phyloP scores from a whole-genome alignment of 2,888 invertebrate genomes.

The Macrosoma leucophasiata region DNA sequence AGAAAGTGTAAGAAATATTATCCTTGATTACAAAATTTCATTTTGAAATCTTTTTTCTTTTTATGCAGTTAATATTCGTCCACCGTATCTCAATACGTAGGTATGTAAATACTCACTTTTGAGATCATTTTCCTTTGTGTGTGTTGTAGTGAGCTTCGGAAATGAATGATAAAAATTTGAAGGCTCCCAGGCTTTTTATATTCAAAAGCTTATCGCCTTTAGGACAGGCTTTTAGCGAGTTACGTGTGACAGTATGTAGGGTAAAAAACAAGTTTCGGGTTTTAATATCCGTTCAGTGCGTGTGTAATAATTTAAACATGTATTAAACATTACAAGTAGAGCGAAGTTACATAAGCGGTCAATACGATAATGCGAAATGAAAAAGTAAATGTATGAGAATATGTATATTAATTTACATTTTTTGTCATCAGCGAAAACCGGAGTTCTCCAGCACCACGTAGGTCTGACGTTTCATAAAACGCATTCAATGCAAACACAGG shows the following conservation, averaged over 20 bases:
- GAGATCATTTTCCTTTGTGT: constrained; percentile 39
- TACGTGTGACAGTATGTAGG: constrained; percentile 11
- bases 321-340: too few relatives aligned
- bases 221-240: too few relatives aligned
- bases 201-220: constrained; percentile 24
- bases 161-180: constrained; percentile 37
- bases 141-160: constrained; percentile 30
- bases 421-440: constrained; percentile 56
- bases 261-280: constrained; percentile 26
- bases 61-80: too few relatives aligned
- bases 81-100: too few relatives aligned
- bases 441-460: constrained; percentile 51
- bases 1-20: too few relatives aligned
- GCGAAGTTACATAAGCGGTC: too few relatives aligned
- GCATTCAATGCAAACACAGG: constrained; percentile 41
- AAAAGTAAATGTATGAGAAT: constrained; percentile 49
- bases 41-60: too few relatives aligned
- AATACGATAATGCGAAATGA: constrained; percentile 30
- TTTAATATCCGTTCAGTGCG: constrained; percentile 13
- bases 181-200: constrained; percentile 41
- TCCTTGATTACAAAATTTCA: too few relatives aligned
- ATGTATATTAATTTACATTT: constrained; percentile 55
- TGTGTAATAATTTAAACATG: too few relatives aligned
- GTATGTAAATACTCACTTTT: constrained; percentile 35
- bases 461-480: constrained; percentile 68